These are phyloP conservation scores for Conomelus anceps DNA, from an alignment of 2,888 invertebrate species.

Conservation along the genomic window DNA sequence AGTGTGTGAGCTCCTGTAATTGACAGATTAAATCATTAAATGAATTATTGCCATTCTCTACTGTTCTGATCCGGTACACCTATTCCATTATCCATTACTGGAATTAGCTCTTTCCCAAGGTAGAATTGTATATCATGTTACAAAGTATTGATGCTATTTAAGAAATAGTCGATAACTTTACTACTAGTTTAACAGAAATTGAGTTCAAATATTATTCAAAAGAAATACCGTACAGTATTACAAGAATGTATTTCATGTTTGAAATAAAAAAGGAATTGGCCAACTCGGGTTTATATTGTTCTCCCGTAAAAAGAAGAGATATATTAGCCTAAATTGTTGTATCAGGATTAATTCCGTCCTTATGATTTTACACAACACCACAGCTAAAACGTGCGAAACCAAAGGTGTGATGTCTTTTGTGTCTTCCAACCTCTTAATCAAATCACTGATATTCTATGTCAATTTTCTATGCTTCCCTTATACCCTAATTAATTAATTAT, in stretches of 20 bases:
- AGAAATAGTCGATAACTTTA: too few relatives aligned
- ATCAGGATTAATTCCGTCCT: not conserved
- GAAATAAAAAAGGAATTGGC: too few relatives aligned
- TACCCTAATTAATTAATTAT: too few relatives aligned
- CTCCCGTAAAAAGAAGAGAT: not conserved
- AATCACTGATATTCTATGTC: not conserved
- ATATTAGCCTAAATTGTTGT: not conserved
- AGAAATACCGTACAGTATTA: too few relatives aligned
- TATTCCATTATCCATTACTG: not conserved
- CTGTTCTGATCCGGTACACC: not conserved
- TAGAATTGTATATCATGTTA: not conserved
- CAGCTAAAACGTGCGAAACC: not conserved
- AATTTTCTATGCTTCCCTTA: not conserved
- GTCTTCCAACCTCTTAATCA: not conserved
- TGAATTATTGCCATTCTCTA: not conserved
- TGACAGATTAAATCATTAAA: not conserved
- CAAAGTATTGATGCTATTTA: not conserved
- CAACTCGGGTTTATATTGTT: not conserved
- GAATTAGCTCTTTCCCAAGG: not conserved
- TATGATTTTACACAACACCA: not conserved
- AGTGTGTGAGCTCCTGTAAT: not conserved
- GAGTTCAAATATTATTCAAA: too few relatives aligned
- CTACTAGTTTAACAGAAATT: too few relatives aligned
- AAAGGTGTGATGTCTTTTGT: not conserved
- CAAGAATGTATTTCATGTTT: too few relatives aligned